phyloP scores from a whole-genome alignment of 2,888 invertebrate species.

The Dicyrtomina minuta region DNA sequence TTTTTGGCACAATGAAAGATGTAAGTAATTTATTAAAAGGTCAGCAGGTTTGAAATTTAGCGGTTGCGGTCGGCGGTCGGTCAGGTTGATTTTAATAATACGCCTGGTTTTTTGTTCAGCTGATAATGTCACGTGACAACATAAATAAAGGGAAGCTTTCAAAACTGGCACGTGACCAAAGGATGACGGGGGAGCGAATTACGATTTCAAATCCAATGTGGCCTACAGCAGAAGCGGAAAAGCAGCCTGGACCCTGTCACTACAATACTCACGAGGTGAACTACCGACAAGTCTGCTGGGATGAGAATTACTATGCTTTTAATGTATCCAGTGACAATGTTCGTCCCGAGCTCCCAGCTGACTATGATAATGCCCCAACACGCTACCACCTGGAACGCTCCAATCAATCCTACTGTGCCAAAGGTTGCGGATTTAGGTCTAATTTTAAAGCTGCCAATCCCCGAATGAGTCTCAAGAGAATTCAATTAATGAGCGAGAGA shows the following conservation, averaged over 20 bases:
- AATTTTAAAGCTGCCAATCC: slow-evolving; percentile 9
- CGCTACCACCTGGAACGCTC: slow-evolving; percentile 15
- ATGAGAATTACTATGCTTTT: slow-evolving; percentile 26
- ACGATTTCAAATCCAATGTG: slow-evolving; percentile 21
- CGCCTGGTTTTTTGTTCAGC: neutral
- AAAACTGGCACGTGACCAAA: slow-evolving; percentile 22
- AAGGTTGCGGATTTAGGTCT: slow-evolving; percentile 12
- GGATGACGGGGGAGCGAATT: slow-evolving; percentile 21
- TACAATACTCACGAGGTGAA: neutral
- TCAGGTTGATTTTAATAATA: neutral
- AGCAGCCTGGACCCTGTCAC: slow-evolving; percentile 14
- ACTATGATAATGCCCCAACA: slow-evolving; percentile 21
- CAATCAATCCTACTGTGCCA: neutral
- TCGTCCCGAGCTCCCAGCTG: neutral
- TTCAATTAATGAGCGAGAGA: neutral
- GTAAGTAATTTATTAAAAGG: too few relatives aligned
- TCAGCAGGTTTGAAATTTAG: too few relatives aligned
- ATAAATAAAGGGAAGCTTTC: slow-evolving; percentile 3
- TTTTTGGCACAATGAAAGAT: slow-evolving; percentile 5
- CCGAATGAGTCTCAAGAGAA: neutral
- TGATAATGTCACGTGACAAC: neutral
- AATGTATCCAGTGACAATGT: slow-evolving; percentile 1
- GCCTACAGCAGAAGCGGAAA: slow-evolving; percentile 13
- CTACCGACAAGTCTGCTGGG: slow-evolving; percentile 14
- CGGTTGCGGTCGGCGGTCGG: too few relatives aligned